Evolutionary conservation across 64 coral and sea anemone genomes (phyloP), one percentile per base, ranked within the genome.

Genomic region (Acropora tenuis): DNA sequence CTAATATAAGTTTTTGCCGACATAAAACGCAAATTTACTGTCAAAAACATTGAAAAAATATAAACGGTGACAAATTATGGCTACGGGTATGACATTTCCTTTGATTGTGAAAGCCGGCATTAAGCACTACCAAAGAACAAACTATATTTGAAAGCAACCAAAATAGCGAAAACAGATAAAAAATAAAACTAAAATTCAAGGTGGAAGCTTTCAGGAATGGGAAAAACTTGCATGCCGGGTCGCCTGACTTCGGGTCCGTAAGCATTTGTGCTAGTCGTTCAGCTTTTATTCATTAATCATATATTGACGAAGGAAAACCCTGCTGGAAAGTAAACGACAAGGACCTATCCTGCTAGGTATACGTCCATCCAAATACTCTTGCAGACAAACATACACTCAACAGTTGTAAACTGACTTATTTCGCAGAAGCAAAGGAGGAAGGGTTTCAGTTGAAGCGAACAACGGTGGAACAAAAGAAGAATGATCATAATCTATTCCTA

Each of bases 321-420:
- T 71, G 67, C 67, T 40, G 30, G 59, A 63, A 63, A 63, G 5
- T 63, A 63, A n/a, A 71, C 67, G 18, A 71, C n/a, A 71, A 2
- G 67, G 30, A 71, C 67, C 67, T 71, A 71, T n/a, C 67, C 19
- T 71, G 67, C 67, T 71, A 19, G 67, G 67, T 71, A 40, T 71
- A 71, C 0, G 0, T 71, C 67, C 18, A 71, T 71, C 67, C 67
- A 40, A 71, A 71, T 71, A 71, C 67, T 71, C 67, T n/a, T 71
- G 67, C 19, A 71, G 19, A 71, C 5, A 71, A 71, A 71, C 67
- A 71, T 5, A 13, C 59, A 63, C 59, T 63, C 59, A 63, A 12
- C 1, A 3, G 59, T 63, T 63, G 59, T 13, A 12, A 63, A 63
- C 59, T 63, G 59, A 63, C 59, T 13, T 63, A 10, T 63, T 63